Base-by-base conservation (phyloP, 2,113 vertebrate species). In the Limanda limanda region DNA sequence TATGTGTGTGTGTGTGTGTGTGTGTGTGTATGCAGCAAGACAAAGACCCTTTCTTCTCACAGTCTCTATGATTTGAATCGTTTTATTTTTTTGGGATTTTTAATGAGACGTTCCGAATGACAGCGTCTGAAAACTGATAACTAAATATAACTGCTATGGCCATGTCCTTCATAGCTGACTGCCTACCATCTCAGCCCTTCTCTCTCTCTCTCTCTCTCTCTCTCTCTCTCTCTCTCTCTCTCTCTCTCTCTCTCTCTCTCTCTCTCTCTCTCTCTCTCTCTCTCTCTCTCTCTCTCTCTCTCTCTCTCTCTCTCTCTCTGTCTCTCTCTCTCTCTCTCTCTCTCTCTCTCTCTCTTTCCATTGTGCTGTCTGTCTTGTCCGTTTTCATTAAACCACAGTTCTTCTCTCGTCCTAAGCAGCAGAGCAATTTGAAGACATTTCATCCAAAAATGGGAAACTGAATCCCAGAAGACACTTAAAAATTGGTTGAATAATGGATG, bases 81-180 rank as follows among this genome's bases (percentile, higher is more conserved):
- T 68, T 78, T 71, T 81, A 52, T 55, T 31, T 68, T 62, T 71
- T 75, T 65, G 18, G 5, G 48, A 67, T 81, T 54, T 82, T 76
- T 93, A 92, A 93, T 93, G 78, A 92, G 88, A 90, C 83, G 82
- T 91, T 94, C 89, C 86, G 40, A 88, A 76, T 91, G 91, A 93
- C 85, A 80, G 86, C 82, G 68, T 81, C 76, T 20, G 71, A 87
- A 87, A 91, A 83, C 77, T 89, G 89, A 88, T 90, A 73, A 86
- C 91, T 92, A 84, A 92, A 92, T 88, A 88, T 91, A 90, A 88
- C 76, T 88, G 81, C 77, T 70, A 67, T 37, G 63, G 51, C 76
- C 62, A 78, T 76, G 91, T 87, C 90, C 92, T 93, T 92, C 88
- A 93, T 90, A 89, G 90, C 66, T 89, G 86, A 88, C 79, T 92